Base-by-base conservation (phyloP, 2,888 invertebrate species). In the Mellilla xanthometata region DNA sequence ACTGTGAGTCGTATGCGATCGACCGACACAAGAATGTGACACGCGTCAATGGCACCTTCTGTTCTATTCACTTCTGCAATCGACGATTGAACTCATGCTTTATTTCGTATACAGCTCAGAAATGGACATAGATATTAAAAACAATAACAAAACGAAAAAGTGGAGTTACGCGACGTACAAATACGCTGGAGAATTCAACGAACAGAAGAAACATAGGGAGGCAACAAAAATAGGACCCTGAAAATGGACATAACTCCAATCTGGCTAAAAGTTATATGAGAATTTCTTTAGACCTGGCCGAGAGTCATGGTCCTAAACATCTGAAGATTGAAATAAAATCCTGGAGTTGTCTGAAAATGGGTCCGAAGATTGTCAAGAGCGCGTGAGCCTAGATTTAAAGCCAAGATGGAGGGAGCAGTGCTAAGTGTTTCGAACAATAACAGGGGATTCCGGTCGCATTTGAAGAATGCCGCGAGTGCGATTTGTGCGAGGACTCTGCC, bases 391-490 rank as follows among this genome's bases (percentile, higher is more conserved):
- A 12, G 22, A 12, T 24, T 8, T 2, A 44, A 32, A 19, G 40
- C 54, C 36, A 76, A 74, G 58, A 91, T 91, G 91, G 91, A 91
- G 70, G 86, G 90, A 72, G 90, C 90, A 60, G 79, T 88, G 53
- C 65, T 91, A 63, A 86, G 90, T 74, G 82, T 89, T 65, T 80
- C 87, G 44, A 85, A 79, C 60, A 86, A 80, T 58, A 87, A 72
- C 53, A 72, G 74, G 62, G 81, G 85, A 75, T 85, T 89, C 60
- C 70, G 84, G 48, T 76, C 78, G 33, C 88, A 86, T 62, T 60
- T 88, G 60, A 88, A 89, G 69, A 88, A 86, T 81, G 88, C 87
- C 41, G 87, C 88, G 1, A 86, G 81, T 61, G 85, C 86, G 15
- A 60, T 89, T 46, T 89, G 88, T 61, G 84, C 82, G 41, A 82